phyloP scores from a whole-genome alignment of 1,140 invertebrate genomes.

The Drosophila lacertosa region DNA sequence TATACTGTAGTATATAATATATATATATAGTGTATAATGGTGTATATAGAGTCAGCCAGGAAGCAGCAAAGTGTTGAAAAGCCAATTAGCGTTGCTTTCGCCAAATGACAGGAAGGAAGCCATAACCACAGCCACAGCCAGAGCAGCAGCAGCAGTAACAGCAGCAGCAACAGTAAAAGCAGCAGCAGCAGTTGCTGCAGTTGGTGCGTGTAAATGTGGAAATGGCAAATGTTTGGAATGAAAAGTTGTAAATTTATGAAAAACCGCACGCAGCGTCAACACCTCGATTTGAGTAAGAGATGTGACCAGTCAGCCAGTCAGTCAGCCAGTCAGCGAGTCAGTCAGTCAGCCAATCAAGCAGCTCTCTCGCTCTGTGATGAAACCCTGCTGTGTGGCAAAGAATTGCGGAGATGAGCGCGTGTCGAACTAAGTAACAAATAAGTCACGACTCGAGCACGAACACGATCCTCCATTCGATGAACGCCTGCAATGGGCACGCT shows the following conservation, averaged over 20 bases:
- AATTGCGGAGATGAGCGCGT: background rate
- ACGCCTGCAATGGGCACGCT: too few species aligned
- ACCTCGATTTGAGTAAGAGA: background rate
- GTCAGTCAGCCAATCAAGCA: slow-evolving; percentile 18
- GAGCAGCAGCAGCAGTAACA: slow-evolving; percentile 23
- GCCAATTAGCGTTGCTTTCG: slow-evolving; percentile 71
- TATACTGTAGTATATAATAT: slow-evolving; percentile 2
- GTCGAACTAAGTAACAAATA: background rate
- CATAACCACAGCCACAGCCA: slow-evolving; percentile 54
- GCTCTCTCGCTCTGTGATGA: slow-evolving; percentile 11
- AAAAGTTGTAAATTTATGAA: slow-evolving; percentile 64
- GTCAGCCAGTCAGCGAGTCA: too few species aligned
- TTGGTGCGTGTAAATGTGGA: slow-evolving; percentile 61
- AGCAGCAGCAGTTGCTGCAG: slow-evolving; percentile 25
- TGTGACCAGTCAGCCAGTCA: slow-evolving; percentile 2
- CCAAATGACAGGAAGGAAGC: slow-evolving; percentile 71
- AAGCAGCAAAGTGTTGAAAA: slow-evolving; percentile 79
- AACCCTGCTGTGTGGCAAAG: background rate
- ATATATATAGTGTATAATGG: slow-evolving; percentile 14
- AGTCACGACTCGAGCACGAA: background rate
- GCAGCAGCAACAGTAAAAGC: background rate
- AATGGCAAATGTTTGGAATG: slow-evolving; percentile 30
- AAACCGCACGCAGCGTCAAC: slow-evolving; percentile 60
- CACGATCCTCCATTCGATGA: too few species aligned
- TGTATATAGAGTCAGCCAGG: slow-evolving; percentile 30